Base-by-base conservation (phyloP, 2,888 invertebrate species). In the Chalcosyrphus nemorum region DNA sequence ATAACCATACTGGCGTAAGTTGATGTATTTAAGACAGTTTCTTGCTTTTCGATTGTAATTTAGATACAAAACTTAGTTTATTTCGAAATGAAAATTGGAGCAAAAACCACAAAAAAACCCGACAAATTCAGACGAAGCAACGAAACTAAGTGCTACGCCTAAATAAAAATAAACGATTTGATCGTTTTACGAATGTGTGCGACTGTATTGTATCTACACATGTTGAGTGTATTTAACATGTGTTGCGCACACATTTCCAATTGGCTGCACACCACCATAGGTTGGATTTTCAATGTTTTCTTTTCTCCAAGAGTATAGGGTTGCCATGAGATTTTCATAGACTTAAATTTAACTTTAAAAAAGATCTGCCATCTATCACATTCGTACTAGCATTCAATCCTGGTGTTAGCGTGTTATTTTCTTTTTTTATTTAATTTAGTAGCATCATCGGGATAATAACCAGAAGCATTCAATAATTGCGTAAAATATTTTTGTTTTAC, bases 91-190 rank as follows among this genome's bases (percentile, higher is more conserved):
- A 41, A 52, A 65, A 59, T 52, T 45, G 13, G 27, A 43, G 9
- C 45, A 15, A 61, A n/a, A 82, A 19, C 2, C 47, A 63, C 15
- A 27, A 78, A 27, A 78, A 68, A 78, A 63, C 32, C 82, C 68
- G 38, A 74, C 82, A 63, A 84, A 56, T 74, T 78, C 72, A 63
- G 68, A 63, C 56, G 82, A 84, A 50, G 68, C 74, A 72, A 78
- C 24, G 13, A 78, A 78, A 74, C 78, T 78, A 74, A 70, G 66
- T 76, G 50, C 43, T 76, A 68, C 68, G 63, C 70, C 59, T 78
- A 61, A 82, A 63, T 78, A 78, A 77, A 82, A 78, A 78, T 82
- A 82, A 78, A 68, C 78, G 68, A 84, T 61, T 77, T 78, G 82
- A 84, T 84, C 82, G 57, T 72, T 72, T 63, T 54, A 56, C 50